Percentiles rank a stretch among this genome's conserved stretches.
phyloP scores from a whole-genome alignment of 2,888 invertebrate species.

The Idaea dimidiata region DNA sequence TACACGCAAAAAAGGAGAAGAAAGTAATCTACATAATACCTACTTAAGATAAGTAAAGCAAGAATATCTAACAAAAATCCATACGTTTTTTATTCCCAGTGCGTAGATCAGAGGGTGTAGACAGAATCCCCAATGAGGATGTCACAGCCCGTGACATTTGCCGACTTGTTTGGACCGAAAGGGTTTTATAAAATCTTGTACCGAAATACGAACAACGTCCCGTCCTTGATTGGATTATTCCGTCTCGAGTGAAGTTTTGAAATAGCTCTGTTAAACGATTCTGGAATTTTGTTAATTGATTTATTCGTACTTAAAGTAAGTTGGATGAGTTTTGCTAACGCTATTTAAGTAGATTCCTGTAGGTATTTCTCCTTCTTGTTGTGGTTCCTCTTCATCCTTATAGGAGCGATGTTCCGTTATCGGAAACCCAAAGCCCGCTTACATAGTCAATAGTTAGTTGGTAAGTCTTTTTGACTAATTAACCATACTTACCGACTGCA shows the following conservation, averaged over 20 bases:
- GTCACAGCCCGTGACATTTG: conserved; percentile 72
- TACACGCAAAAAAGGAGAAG: too few species aligned
- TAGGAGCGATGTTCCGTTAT: too few species aligned
- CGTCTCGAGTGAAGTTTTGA: conserved; percentile 54
- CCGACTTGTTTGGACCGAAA: conserved; percentile 70
- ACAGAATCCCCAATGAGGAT: conserved; percentile 70
- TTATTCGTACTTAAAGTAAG: conserved; percentile 15
- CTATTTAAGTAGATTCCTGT: conserved; percentile 11
- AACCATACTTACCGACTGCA: too few species aligned
- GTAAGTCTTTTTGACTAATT: too few species aligned
- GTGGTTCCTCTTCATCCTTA: too few species aligned
- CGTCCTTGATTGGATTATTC: conserved; percentile 61
- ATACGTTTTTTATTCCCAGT: conserved; percentile 35
- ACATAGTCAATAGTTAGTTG: too few species aligned
- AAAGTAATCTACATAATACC: too few species aligned
- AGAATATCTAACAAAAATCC: too few species aligned
- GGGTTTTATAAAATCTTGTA: conserved; percentile 64
- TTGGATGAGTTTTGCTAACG: conserved; percentile 23
- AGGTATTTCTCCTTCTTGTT: too few species aligned
- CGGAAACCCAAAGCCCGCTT: too few species aligned
- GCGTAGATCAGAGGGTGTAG: conserved; percentile 36
- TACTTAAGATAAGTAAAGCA: too few species aligned
- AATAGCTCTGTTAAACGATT: conserved; percentile 34
- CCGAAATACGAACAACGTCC: conserved; percentile 36
- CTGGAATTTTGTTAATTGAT: conserved; percentile 31